Evolutionary conservation across 30 jellyfish, hydroid and myxozoan species (phyloP).

Genomic region (Euphysa ruthae): DNA sequence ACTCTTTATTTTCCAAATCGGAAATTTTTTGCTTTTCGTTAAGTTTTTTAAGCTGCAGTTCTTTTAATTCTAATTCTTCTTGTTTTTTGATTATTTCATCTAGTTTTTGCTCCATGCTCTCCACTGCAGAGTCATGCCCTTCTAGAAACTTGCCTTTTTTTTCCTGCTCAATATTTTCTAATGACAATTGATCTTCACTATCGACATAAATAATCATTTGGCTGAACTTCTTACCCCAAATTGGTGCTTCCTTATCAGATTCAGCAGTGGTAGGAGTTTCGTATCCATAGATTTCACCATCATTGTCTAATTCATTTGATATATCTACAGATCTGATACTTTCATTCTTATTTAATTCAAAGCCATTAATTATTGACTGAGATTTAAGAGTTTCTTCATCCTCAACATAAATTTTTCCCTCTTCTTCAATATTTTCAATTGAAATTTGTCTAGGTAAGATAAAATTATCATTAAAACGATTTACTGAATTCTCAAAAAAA

Average conservation of each 20-base stretch:
- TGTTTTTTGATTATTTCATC: constrained; percentile 1
- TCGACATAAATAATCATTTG: constrained; percentile 7
- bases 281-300: background rate
- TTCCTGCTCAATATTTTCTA: background rate
- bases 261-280: constrained; percentile 10
- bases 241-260: constrained; percentile 33
- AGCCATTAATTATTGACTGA: too few species aligned
- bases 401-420: background rate
- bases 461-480: background rate
- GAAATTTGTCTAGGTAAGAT: too few species aligned
- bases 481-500: background rate
- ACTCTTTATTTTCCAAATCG: constrained; percentile 5
- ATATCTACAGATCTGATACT: too few species aligned
- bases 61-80: constrained; percentile 3
- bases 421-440: too few species aligned
- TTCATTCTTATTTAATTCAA: too few species aligned
- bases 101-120: background rate
- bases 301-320: background rate
- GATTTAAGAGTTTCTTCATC: background rate
- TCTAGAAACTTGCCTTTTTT: background rate
- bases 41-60: background rate
- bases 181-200: background rate
- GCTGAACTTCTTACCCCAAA: constrained; percentile 24
- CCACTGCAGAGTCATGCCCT: background rate
- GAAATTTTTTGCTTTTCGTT: constrained; percentile 6